Base-by-base conservation (phyloP, 1,140 invertebrate species). In the Andricus grossulariae region DNA sequence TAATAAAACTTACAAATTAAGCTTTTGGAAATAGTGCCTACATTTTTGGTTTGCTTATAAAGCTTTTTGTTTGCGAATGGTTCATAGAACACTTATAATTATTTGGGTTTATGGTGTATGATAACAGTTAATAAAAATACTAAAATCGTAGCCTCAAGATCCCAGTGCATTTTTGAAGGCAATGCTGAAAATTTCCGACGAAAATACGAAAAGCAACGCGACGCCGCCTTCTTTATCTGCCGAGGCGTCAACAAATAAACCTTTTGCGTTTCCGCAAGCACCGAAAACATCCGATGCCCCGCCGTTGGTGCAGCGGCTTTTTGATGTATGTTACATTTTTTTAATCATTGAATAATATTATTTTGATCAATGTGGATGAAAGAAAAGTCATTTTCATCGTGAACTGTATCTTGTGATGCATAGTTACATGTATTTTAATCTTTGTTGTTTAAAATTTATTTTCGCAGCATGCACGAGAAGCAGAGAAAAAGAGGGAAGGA, bases 81-180 rank as follows among this genome's bases (percentile, higher is more conserved):
- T 45, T 45, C 39, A 8, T 45, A 45, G 39, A 45, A 45, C 6
- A 45, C 39, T 39, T n/a, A 39, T 66, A 25, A 39, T 5, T 66
- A n/a, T 21, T 25, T 21, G 16, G 13, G 21, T 73, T 52, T 73
- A 18, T 32, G 50, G 15, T 73, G 52, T 55, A 39, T 18, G 0
- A 71, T 50, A 70, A 25, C 32, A 60, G 72, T 52, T 78, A 76
- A 76, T 74, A 77, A 78, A 76, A 78, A 80, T 78, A 39, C 80
- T 75, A 77, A 54, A 74, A 75, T 73, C 78, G 57, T 77, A 88
- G 82, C 83, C 86, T n/a, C 88, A 88, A 82, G 90, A 91, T 80
- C 90, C 88, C 16, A 91, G 90, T 71, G 90, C 89, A 39, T 88
- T 90, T 75, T 85, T 91, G 73, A 91, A 90, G 76, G 90, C 89